Evolutionary conservation across 1,140 invertebrate species (phyloP).

Genomic region (Sarcophaga bullata): DNA sequence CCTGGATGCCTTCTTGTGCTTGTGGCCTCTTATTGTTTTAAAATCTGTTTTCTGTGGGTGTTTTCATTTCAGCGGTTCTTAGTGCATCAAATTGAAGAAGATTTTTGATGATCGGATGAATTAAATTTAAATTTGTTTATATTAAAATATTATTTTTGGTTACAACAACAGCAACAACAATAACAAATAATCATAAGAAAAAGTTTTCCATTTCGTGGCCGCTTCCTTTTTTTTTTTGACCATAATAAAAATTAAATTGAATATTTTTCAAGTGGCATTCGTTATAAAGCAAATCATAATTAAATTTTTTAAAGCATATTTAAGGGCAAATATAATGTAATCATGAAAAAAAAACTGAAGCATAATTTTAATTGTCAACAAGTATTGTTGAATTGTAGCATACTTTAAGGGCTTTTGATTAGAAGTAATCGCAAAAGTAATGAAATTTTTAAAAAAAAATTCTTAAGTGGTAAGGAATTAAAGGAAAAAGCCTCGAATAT

Average conservation of each 20-base stretch:
- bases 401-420: no score
- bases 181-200: neutral
- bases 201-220: neutral
- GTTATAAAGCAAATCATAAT: no score
- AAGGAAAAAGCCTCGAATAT: no score
- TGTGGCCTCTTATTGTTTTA: neutral
- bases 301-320: neutral
- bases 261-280: neutral
- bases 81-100: neutral
- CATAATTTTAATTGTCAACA: no score
- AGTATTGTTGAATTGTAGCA: no score
- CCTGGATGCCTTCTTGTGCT: no score
- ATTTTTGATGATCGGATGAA: neutral
- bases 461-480: no score
- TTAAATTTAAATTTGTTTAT: conserved; percentile 20
- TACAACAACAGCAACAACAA: neutral
- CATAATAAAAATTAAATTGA: neutral
- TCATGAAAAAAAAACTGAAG: no score
- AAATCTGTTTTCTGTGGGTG: neutral
- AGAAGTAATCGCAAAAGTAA: no score
- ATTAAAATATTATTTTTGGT: neutral
- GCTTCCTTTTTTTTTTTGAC: no score
- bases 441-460: no score
- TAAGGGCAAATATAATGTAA: neutral
- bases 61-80: neutral